These are phyloP conservation scores for Trichonephila clavata DNA, from an alignment of 1,140 invertebrate genomes.

Conservation along the genomic window DNA sequence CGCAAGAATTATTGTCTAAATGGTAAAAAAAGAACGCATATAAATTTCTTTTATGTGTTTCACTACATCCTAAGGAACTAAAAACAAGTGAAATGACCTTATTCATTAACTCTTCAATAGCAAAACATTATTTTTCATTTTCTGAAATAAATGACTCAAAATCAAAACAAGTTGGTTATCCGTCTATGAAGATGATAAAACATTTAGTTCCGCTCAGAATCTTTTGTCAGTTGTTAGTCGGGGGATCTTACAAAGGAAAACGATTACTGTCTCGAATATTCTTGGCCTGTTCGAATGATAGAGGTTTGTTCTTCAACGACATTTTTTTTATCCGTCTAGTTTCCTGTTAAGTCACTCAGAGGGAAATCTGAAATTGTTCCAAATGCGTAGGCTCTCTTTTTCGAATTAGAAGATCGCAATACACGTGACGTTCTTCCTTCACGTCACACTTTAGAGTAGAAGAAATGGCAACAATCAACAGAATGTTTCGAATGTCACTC, in stretches of 20 bases:
- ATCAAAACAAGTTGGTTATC: no score
- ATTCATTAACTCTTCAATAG: no score
- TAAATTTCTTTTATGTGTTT: no score
- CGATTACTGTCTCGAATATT: slow-evolving; percentile 14
- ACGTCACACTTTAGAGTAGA: neutral
- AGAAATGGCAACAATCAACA: neutral
- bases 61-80: no score
- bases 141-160: no score
- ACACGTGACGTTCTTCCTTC: neutral
- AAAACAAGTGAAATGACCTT: no score
- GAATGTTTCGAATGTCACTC: neutral
- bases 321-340: neutral
- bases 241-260: neutral
- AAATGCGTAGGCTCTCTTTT: slow-evolving; percentile 26
- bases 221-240: neutral
- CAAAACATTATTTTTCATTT: no score
- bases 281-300: slow-evolving; percentile 27
- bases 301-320: slow-evolving; percentile 1
- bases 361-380: slow-evolving; percentile 22
- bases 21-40: no score
- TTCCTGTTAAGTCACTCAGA: neutral
- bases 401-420: neutral
- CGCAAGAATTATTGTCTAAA: no score
- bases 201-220: slow-evolving; percentile 30
- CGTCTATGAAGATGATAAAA: neutral